phyloP scores from a whole-genome alignment of 2,797 vertebrate species.

The Gymnopithys bicolor region DNA sequence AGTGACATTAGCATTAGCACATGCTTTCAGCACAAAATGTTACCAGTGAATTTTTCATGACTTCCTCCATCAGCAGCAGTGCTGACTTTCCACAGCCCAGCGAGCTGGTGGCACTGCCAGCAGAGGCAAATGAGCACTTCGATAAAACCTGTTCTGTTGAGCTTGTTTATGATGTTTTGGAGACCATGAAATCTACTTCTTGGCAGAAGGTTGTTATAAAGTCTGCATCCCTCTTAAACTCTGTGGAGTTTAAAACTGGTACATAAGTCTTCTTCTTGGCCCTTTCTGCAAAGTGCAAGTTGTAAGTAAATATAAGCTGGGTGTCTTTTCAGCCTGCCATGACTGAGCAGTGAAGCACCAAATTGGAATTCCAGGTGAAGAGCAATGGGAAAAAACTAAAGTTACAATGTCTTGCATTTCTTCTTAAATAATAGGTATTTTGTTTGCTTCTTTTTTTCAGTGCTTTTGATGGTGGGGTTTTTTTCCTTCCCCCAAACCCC shows the following conservation, averaged over 20 bases:
- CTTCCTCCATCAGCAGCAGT: neutral
- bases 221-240: neutral
- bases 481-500: neutral
- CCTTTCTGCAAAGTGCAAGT: neutral
- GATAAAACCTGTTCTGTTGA: neutral
- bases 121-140: neutral
- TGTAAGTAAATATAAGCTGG: neutral
- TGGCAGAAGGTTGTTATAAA: neutral
- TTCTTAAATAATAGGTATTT: neutral
- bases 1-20: slow-evolving; percentile 12
- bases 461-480: too few species aligned
- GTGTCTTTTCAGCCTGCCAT: neutral
- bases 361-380: neutral
- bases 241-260: neutral
- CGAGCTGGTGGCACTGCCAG: neutral
- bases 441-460: neutral
- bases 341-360: neutral
- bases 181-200: neutral
- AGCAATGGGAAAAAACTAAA: neutral
- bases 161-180: neutral
- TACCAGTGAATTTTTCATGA: slow-evolving; percentile 56
- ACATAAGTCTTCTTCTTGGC: neutral
- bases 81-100: neutral
- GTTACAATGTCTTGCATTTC: neutral
- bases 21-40: slow-evolving; percentile 8